These are phyloP conservation scores for Ammodytes dubius DNA, from an alignment of 2,113 vertebrate species.

Conservation along the genomic window DNA sequence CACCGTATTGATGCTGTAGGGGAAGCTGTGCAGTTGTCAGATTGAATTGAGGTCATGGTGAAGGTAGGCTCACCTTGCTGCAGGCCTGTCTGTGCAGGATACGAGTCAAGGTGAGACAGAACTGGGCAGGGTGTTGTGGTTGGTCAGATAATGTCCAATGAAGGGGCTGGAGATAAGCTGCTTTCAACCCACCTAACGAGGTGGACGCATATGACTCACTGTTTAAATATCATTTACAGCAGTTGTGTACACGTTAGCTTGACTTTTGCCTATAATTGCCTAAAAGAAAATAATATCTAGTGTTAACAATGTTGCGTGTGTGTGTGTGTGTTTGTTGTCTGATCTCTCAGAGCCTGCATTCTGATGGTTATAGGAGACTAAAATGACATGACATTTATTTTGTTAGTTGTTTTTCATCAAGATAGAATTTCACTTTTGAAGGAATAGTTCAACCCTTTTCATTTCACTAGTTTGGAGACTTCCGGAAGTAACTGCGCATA, in stretches of 20 bases:
- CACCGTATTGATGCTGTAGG: neutral
- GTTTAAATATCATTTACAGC: slow-evolving; percentile 21
- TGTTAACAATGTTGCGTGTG: slow-evolving; percentile 6
- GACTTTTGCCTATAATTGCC: neutral
- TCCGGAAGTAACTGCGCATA: neutral
- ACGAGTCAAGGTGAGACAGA: slow-evolving; percentile 49
- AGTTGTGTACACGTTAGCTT: neutral
- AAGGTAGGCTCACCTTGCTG: slow-evolving; percentile 66
- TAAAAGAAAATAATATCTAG: neutral
- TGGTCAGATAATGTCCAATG: slow-evolving; percentile 23
- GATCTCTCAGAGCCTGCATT: neutral
- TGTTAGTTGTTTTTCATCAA: neutral
- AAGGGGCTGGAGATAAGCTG: neutral
- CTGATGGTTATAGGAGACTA: neutral
- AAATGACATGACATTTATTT: neutral
- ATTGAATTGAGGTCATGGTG: slow-evolving; percentile 64
- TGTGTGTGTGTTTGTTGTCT: slow-evolving; percentile 11
- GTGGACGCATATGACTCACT: slow-evolving; percentile 28
- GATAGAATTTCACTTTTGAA: neutral
- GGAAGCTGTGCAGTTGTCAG: slow-evolving; percentile 54
- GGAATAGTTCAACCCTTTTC: neutral
- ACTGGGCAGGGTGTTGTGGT: slow-evolving; percentile 28
- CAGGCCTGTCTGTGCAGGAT: slow-evolving; percentile 36
- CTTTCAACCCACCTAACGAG: slow-evolving; percentile 24
- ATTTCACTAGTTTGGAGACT: neutral